phyloP scores from a whole-genome alignment of 2,888 invertebrate genomes.

The Stenurella melanura region DNA sequence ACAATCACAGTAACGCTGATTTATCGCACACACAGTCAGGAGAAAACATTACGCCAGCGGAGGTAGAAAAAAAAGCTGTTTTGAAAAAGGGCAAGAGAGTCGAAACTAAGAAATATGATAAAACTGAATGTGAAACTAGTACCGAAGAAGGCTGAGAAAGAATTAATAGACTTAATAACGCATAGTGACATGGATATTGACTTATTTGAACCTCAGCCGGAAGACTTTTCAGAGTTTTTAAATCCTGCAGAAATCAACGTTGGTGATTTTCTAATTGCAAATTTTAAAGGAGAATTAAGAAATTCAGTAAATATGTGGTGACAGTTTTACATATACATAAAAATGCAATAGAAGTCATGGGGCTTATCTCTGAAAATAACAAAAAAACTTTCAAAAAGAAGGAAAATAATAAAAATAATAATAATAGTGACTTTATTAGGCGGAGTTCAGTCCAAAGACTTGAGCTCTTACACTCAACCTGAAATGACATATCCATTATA shows the following conservation, averaged over 20 bases:
- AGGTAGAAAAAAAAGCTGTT: neutral
- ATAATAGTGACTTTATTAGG: no score
- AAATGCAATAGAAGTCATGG: neutral
- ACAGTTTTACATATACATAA: neutral
- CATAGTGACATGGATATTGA: slow-evolving; percentile 1
- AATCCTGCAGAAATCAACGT: neutral
- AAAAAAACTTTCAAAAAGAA: neutral
- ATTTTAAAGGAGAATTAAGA: neutral
- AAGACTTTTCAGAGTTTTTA: neutral
- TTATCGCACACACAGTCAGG: no score
- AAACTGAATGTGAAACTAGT: neutral
- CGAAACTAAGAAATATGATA: neutral
- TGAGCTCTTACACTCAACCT: no score
- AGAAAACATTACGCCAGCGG: neutral
- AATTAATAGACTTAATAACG: neutral
- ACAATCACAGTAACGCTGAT: no score
- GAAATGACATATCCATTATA: neutral
- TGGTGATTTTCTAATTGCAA: neutral
- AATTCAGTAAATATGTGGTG: neutral
- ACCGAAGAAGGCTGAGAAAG: neutral
- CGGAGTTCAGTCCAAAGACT: no score
- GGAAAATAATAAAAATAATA: no score
- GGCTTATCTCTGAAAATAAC: neutral
- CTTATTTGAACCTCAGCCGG: neutral
- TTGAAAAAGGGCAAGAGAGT: neutral